Evolutionary conservation across 2,888 invertebrate species (phyloP), one percentile per base, ranked within the genome.

Genomic region (Lumbricus terrestris): DNA sequence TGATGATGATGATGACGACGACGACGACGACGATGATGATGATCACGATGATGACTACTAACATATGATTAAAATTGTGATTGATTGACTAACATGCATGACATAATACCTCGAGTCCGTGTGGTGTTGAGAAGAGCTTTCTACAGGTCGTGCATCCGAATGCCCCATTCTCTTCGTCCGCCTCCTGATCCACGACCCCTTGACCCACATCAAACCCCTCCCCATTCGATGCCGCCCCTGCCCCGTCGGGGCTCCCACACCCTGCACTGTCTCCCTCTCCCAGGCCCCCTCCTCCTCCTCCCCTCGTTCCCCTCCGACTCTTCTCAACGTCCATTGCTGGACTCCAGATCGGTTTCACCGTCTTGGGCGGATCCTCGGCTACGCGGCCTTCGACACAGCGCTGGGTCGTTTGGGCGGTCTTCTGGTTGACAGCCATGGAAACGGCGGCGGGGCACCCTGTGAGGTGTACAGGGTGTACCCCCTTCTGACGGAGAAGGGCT

Each of bases 81-180:
- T n/a, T n/a, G n/a, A n/a, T n/a, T n/a, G n/a, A n/a, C n/a, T n/a
- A n/a, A n/a, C n/a, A n/a, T n/a, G n/a, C n/a, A n/a, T n/a, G n/a
- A n/a, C n/a, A n/a, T n/a, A n/a, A n/a, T 33, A 91, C 91, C 96
- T 99, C 99, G 90, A 99, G 96, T 4, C 99, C 99, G 95, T 98
- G 98, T 8, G 98, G 97, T 3, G 99, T 99, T 93, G 98, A 98
- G 95, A 99, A 99, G 97, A 98, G 98, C 95, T 99, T 99, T 95
- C 98, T 97, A 96, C 99, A 99, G 95, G 98, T 98, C 94, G 98
- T 97, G 96, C 98, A 98, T 91, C 98, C 97, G 95, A 97, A 98
- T 11, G 88, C 42, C 3, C 91, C 91, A 35, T 35, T 90, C 6
- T 88, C 54, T 35, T 47, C 38, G 23, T 91, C 91, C 0, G 90